phyloP scores from a whole-genome alignment of 2,113 vertebrate species.

The Pipra filicauda region DNA sequence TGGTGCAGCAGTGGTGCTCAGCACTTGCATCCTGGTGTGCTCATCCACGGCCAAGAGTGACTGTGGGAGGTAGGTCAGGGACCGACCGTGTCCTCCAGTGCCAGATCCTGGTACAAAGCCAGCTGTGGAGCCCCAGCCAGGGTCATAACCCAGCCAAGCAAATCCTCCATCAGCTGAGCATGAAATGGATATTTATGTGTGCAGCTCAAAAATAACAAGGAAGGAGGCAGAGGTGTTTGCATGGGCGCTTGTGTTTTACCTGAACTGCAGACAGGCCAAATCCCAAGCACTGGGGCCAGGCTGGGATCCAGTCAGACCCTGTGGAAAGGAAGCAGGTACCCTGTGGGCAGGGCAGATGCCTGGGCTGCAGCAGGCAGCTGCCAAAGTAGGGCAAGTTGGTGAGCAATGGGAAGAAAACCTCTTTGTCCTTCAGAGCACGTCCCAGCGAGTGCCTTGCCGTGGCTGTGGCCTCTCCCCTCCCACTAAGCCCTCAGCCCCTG shows the following conservation, averaged over 20 bases:
- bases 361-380: background rate
- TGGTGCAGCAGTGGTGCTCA: background rate
- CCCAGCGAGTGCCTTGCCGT: background rate
- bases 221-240: background rate
- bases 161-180: background rate
- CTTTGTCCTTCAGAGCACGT: background rate
- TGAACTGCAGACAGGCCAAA: background rate
- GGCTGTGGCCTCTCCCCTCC: background rate
- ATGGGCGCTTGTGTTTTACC: background rate
- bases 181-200: background rate
- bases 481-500: background rate
- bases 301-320: background rate
- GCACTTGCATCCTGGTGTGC: background rate
- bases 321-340: background rate
- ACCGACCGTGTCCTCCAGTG: fast-evolving
- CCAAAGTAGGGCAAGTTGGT: background rate
- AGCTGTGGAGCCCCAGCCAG: background rate
- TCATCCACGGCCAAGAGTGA: background rate
- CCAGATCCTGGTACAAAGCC: background rate
- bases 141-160: background rate
- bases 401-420: background rate
- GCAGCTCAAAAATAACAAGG: background rate
- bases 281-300: fast-evolving
- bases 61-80: background rate
- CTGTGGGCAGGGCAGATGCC: background rate